These are phyloP conservation scores for Eupithecia subumbrata DNA, from an alignment of 2,888 invertebrate species.

Conservation along the genomic window DNA sequence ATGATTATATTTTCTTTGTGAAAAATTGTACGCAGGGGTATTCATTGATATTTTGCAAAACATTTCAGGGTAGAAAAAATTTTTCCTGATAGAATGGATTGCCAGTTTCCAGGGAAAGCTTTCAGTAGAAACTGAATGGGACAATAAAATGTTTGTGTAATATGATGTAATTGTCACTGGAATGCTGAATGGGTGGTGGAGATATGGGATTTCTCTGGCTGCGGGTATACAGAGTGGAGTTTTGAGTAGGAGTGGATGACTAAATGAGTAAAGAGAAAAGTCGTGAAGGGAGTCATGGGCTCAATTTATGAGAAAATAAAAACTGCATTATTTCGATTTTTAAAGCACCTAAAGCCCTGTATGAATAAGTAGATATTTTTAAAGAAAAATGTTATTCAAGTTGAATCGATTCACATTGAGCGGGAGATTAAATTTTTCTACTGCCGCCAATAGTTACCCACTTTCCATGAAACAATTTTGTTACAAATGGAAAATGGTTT, in stretches of 20 bases:
- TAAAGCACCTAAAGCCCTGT: too few relatives aligned
- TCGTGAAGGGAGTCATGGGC: too few relatives aligned
- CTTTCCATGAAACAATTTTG: too few relatives aligned
- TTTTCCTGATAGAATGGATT: conserved; percentile 22
- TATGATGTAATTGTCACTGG: conserved; percentile 1
- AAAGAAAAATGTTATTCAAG: too few relatives aligned
- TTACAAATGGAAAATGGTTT: too few relatives aligned
- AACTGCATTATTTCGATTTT: too few relatives aligned
- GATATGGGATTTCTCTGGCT: background rate
- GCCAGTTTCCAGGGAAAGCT: conserved; percentile 16
- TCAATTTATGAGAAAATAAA: too few relatives aligned
- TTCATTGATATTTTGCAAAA: conserved; percentile 22
- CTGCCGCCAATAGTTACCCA: too few relatives aligned
- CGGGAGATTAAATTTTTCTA: too few relatives aligned
- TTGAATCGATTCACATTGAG: background rate
- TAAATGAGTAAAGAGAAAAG: too few relatives aligned
- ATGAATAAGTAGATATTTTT: too few relatives aligned
- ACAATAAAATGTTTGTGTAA: conserved; percentile 65
- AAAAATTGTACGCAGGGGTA: conserved; percentile 1
- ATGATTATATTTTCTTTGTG: conserved; percentile 2
- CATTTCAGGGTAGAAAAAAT: conserved; percentile 17
- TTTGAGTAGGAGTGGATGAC: too few relatives aligned
- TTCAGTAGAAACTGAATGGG: conserved; percentile 53
- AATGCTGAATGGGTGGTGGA: background rate
- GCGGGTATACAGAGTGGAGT: background rate